phyloP scores from a whole-genome alignment of 2,797 vertebrate species.

The Tangara arthus region DNA sequence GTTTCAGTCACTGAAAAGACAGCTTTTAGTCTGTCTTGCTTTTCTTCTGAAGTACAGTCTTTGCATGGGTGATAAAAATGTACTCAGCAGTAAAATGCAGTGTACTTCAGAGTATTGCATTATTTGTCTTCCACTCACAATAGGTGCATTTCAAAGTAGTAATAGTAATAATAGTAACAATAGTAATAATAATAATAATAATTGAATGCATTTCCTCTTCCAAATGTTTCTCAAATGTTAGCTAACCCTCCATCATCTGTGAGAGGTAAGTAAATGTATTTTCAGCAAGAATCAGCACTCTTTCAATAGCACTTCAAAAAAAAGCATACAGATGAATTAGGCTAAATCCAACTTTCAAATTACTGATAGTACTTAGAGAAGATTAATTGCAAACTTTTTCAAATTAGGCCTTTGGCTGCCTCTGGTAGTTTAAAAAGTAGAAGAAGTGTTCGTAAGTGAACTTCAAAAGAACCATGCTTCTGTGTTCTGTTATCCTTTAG shows the following conservation, averaged over 20 bases:
- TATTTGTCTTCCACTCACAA: neutral
- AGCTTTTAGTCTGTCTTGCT: neutral
- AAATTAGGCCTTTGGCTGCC: neutral
- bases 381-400: neutral
- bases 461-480: neutral
- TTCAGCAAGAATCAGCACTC: neutral
- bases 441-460: neutral
- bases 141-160: neutral
- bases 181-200: neutral
- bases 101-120: neutral
- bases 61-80: neutral
- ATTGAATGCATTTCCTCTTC: slow-evolving; percentile 31
- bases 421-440: neutral
- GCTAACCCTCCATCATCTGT: neutral
- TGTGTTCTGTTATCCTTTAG: neutral
- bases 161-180: neutral
- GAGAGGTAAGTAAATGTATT: slow-evolving; percentile 30
- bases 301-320: neutral
- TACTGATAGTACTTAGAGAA: neutral
- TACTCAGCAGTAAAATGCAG: neutral
- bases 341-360: neutral
- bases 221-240: slow-evolving; percentile 43
- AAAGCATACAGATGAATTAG: neutral
- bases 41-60: neutral
- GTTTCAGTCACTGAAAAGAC: neutral